These are phyloP conservation scores for Apocheima hispidaria DNA, from an alignment of 2,888 invertebrate species.

Conservation along the genomic window DNA sequence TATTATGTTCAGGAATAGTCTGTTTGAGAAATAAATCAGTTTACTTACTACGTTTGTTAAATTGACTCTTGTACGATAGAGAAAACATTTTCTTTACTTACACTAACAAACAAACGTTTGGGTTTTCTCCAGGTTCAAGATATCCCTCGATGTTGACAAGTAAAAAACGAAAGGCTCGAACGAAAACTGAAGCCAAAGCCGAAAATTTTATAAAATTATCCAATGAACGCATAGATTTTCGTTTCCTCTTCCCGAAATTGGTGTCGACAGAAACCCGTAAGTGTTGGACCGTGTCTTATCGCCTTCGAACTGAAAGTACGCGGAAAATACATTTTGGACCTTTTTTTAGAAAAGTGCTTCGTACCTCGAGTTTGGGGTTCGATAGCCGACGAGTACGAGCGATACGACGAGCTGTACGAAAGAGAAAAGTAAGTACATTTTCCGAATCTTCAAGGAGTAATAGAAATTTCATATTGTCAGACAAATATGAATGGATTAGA, in stretches of 20 bases:
- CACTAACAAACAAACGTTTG: not conserved
- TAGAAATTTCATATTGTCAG: too few species aligned
- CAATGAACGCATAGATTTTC: conserved; percentile 28
- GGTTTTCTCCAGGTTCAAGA: not conserved
- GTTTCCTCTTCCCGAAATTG: conserved; percentile 16
- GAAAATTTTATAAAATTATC: conserved; percentile 14
- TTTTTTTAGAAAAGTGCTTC: conserved; percentile 27
- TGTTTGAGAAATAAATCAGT: too few species aligned
- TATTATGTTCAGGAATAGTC: too few species aligned
- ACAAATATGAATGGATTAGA: too few species aligned
- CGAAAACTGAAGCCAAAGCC: not conserved
- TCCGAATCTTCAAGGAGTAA: not conserved
- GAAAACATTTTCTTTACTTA: too few species aligned
- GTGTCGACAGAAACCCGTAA: conserved; percentile 18
- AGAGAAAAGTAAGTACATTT: too few species aligned
- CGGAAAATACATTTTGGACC: conserved; percentile 16
- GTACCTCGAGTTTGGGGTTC: conserved; percentile 6
- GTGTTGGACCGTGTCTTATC: conserved; percentile 38
- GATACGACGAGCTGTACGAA: not conserved
- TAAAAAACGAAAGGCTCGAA: not conserved
- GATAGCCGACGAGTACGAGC: conserved; percentile 7
- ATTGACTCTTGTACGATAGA: too few species aligned
- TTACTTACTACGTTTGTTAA: too few species aligned
- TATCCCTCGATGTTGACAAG: not conserved
- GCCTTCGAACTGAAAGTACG: conserved; percentile 6